These are phyloP conservation scores for Drosophila asahinai DNA, from an alignment of 1,140 invertebrate genomes.

Conservation along the genomic window DNA sequence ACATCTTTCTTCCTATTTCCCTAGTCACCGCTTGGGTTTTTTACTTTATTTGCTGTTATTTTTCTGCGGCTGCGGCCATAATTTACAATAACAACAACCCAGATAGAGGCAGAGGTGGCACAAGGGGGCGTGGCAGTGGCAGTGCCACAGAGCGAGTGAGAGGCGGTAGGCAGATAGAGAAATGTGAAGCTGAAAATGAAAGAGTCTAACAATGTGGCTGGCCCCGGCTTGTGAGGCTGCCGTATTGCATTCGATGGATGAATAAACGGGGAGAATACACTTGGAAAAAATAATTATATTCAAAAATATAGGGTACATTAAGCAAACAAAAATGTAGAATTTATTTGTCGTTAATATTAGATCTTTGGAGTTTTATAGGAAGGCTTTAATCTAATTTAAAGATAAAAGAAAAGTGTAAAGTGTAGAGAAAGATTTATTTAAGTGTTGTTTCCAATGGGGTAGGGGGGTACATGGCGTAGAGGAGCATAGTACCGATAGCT, in stretches of 20 bases:
- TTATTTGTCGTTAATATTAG: too few species aligned
- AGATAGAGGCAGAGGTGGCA: slow-evolving; percentile 33
- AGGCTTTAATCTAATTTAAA: not conserved
- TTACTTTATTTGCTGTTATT: slow-evolving; percentile 74
- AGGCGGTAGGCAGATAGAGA: slow-evolving; percentile 56
- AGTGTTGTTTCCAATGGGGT: not conserved
- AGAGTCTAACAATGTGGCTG: slow-evolving; percentile 76
- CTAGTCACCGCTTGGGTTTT: slow-evolving; percentile 30
- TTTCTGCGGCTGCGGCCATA: slow-evolving; percentile 72
- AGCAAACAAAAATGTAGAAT: not conserved
- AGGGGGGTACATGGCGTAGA: not conserved
- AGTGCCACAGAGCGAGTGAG: not conserved
- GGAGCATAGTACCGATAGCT: not conserved
- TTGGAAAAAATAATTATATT: not conserved
- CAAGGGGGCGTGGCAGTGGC: slow-evolving; percentile 22
- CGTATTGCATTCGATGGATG: slow-evolving; percentile 49
- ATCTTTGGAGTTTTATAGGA: too few species aligned
- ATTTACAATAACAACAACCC: slow-evolving; percentile 74
- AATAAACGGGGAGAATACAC: slow-evolving; percentile 2
- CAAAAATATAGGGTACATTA: too few species aligned
- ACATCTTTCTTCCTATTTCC: slow-evolving; percentile 37
- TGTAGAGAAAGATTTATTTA: too few species aligned
- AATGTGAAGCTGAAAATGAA: slow-evolving; percentile 78
- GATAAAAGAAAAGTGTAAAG: not conserved
- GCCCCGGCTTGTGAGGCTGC: slow-evolving; percentile 35